Conservation (phyloP, 2,797 vertebrate species). For the Sebastes iracundus region DNA sequence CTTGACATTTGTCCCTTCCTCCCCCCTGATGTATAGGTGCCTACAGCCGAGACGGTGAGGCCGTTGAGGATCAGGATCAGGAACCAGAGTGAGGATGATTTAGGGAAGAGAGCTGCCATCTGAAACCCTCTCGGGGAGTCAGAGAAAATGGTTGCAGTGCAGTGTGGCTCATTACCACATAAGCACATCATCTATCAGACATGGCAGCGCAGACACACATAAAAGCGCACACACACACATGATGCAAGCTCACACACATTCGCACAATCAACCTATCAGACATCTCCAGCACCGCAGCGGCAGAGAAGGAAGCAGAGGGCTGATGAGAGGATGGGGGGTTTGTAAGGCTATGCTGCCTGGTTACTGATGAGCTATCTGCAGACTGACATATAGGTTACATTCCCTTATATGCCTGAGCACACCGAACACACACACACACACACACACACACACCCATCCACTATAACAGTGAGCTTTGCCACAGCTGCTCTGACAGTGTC, state of each 20-base stretch:
- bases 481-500: constrained; percentile 59
- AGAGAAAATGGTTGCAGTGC: constrained; percentile 51
- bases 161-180: constrained; percentile 55
- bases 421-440: constrained; percentile 9
- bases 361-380: constrained; percentile 73
- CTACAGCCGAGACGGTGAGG: constrained; percentile 38
- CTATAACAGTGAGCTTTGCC: constrained; percentile 37
- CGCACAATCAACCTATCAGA: constrained; percentile 41
- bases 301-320: constrained; percentile 19
- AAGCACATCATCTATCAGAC: constrained; percentile 64
- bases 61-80: constrained; percentile 12
- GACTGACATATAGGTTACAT: constrained; percentile 61
- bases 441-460: neutral
- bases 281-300: constrained; percentile 25
- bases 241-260: constrained; percentile 33
- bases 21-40: constrained; percentile 21
- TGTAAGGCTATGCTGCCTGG: constrained; percentile 58
- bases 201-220: constrained; percentile 44
- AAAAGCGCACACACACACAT: constrained; percentile 30
- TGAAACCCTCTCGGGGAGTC: constrained; percentile 47
- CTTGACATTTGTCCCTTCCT: constrained; percentile 47
- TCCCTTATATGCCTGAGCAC: constrained; percentile 27
- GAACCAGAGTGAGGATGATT: constrained; percentile 31
- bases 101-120: constrained; percentile 37
- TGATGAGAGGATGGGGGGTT: constrained; percentile 29